Evolutionary conservation across 1,140 invertebrate species (phyloP).

Genomic region (Phymorhynchus buccinoides): DNA sequence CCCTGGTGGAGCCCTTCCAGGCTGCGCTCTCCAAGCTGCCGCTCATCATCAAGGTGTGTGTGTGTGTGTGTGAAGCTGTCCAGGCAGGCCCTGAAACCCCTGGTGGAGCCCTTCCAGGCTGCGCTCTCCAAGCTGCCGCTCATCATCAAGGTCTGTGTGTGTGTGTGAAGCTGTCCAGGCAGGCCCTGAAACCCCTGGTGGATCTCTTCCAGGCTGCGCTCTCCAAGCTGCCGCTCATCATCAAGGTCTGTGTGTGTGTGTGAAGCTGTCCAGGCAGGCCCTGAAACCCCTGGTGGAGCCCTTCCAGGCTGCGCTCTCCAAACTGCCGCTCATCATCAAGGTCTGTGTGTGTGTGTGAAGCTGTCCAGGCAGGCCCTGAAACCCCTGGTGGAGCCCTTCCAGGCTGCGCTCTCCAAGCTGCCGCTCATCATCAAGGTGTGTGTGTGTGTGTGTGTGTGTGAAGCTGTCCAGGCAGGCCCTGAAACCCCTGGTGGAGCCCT

Average conservation of each 20-base stretch:
- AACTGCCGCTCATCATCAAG: conserved; percentile 60
- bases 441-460: conserved; percentile 37
- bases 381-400: conserved; percentile 55
- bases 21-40: conserved; percentile 61
- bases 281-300: conserved; percentile 57
- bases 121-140: conserved; percentile 61
- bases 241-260: too few relatives aligned
- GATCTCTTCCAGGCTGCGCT: conserved; percentile 58
- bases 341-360: too few relatives aligned
- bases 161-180: conserved; percentile 58
- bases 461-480: conserved; percentile 56
- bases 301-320: conserved; percentile 58
- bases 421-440: conserved; percentile 57
- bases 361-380: conserved; percentile 54
- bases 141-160: conserved; percentile 61
- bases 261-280: conserved; percentile 55
- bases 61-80: conserved; percentile 62
- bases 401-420: conserved; percentile 59
- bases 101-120: conserved; percentile 54
- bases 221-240: conserved; percentile 56
- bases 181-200: conserved; percentile 56
- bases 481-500: conserved; percentile 56
- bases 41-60: conserved; percentile 58
- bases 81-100: conserved; percentile 53
- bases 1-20: conserved; percentile 55